Evolutionary conservation across 2,888 invertebrate species (phyloP).

Genomic region (Candidula unifasciata): DNA sequence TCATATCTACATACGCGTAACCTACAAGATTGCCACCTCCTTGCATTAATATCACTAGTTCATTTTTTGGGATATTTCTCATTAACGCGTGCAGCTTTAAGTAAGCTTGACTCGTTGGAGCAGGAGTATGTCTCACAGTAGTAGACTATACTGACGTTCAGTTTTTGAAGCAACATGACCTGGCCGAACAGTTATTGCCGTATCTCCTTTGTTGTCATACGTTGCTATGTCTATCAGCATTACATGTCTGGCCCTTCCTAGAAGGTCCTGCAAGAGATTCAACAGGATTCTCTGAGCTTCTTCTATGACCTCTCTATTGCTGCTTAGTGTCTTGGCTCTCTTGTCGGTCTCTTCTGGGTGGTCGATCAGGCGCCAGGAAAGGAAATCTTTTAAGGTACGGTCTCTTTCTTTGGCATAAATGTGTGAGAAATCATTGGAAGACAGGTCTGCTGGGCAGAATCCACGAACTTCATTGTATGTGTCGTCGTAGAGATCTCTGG

Average conservation of each 20-base stretch:
- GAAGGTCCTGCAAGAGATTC: slow-evolving; percentile 26
- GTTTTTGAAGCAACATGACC: slow-evolving; percentile 46
- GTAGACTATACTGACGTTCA: slow-evolving; percentile 51
- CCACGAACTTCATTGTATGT: not conserved
- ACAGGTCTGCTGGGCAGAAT: not conserved
- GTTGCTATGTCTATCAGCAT: slow-evolving; percentile 57
- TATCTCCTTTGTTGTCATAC: slow-evolving; percentile 59
- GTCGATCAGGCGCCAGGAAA: slow-evolving; percentile 47
- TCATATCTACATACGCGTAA: slow-evolving; percentile 24
- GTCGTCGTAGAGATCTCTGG: not conserved
- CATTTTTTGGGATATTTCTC: slow-evolving; percentile 22
- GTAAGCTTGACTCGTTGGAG: not conserved
- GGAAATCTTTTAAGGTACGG: slow-evolving; percentile 13
- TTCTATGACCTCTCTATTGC: slow-evolving; percentile 44
- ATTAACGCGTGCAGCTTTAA: slow-evolving; percentile 23
- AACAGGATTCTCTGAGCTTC: slow-evolving; percentile 50
- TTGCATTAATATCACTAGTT: slow-evolving; percentile 56
- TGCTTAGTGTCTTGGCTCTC: slow-evolving; percentile 40
- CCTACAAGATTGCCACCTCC: slow-evolving; percentile 59
- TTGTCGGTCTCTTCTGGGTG: slow-evolving; percentile 44
- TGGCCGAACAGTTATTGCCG: slow-evolving; percentile 58
- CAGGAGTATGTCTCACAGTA: slow-evolving; percentile 45
- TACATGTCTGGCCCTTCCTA: slow-evolving; percentile 37
- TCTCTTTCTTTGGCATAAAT: not conserved
- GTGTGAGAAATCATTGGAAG: not conserved